Conservation (phyloP, 1,140 invertebrate species). For the Drosophila guanche region DNA sequence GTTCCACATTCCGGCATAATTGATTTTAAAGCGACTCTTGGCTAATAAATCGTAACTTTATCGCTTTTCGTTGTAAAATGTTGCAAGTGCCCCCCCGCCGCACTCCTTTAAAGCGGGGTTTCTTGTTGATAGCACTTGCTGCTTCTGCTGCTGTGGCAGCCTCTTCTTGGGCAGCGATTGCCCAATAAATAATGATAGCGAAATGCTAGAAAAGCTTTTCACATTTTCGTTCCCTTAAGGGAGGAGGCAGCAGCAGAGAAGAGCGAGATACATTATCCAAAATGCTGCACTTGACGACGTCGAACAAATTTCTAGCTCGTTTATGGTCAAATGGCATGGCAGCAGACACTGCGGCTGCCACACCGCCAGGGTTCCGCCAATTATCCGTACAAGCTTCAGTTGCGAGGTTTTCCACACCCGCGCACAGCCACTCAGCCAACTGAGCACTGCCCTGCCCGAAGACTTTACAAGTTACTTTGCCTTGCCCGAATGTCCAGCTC, state of each 20-base stretch:
- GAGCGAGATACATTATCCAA: conserved; percentile 54
- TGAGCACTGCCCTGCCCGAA: conserved; percentile 16
- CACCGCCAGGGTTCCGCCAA: conserved; percentile 61
- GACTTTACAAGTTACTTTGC: conserved; percentile 79
- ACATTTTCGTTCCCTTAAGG: conserved; percentile 47
- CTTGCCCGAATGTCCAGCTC: conserved; percentile 59
- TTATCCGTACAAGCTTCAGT: conserved; percentile 76
- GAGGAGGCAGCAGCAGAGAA: neutral
- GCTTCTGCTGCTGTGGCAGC: conserved; percentile 28
- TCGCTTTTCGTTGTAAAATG: conserved; percentile 71
- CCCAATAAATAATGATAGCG: conserved; percentile 75
- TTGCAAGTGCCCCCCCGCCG: conserved; percentile 27
- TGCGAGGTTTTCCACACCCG: conserved; percentile 64
- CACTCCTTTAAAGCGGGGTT: conserved; percentile 3
- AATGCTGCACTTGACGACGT: conserved; percentile 72
- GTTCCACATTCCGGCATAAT: conserved; percentile 83
- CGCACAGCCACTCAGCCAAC: conserved; percentile 10
- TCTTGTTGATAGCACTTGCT: conserved; percentile 53
- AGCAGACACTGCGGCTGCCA: conserved; percentile 71
- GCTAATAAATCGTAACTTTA: conserved; percentile 83
- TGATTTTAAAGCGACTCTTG: conserved; percentile 81
- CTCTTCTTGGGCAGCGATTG: conserved; percentile 46
- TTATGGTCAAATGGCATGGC: conserved; percentile 80
- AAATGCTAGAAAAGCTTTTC: conserved; percentile 66
- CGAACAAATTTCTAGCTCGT: conserved; percentile 78